These are phyloP conservation scores for Pegoplata infirma DNA, from an alignment of 2,888 invertebrate genomes.

Conservation along the genomic window DNA sequence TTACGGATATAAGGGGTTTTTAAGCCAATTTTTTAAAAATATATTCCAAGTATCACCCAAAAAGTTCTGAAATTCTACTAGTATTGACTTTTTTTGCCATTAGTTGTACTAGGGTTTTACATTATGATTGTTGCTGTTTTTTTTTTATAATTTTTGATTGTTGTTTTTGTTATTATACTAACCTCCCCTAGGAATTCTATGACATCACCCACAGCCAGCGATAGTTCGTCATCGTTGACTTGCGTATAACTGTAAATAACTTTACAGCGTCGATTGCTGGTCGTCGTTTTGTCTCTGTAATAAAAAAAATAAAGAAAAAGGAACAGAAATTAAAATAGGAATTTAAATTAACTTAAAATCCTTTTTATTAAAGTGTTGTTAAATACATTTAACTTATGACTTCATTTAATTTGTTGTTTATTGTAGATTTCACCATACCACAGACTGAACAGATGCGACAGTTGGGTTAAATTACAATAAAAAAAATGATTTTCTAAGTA, in stretches of 20 bases:
- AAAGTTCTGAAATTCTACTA: no score
- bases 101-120: no score
- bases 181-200: conserved; percentile 94
- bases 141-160: conserved; percentile 25
- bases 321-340: conserved; percentile 39
- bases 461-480: no score
- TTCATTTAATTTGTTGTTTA: conserved; percentile 3
- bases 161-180: conserved; percentile 60
- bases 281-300: conserved; percentile 76
- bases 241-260: conserved; percentile 95
- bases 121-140: conserved; percentile 7
- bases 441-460: no score
- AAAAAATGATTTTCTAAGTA: no score
- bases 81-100: no score
- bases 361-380: not conserved
- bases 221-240: conserved; percentile 95
- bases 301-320: conserved; percentile 33
- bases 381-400: conserved; percentile 4
- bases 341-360: conserved; percentile 1
- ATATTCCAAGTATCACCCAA: no score
- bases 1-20: no score
- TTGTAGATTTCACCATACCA: no score
- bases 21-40: no score
- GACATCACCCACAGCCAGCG: conserved; percentile 90
- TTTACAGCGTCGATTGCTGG: conserved; percentile 84